Base-by-base conservation (phyloP, 2,888 invertebrate genomes). In the Diarsia mendica region DNA sequence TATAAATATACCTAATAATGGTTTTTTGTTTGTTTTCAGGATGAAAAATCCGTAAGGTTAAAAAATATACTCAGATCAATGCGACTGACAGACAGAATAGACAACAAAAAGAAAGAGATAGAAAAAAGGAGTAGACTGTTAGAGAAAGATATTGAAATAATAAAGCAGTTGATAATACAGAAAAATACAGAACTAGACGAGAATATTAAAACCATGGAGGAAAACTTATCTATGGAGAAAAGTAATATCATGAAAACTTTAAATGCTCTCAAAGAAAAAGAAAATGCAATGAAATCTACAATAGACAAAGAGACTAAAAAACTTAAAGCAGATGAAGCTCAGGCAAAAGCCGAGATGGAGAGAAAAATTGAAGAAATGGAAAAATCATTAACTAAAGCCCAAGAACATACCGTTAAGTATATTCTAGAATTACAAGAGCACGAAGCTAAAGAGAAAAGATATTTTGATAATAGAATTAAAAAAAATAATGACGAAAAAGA, bases 271-370 rank as follows among this genome's bases (percentile, higher is more conserved):
- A 71, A 67, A 20, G 15, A 67, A 28, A 68, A 9, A 67, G 70
- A 71, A 23, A 67, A 23, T 6, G 10, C 67, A 15, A 51, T 23
- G 20, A 49, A 51, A 51, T 51, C 20, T 20, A 13, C 13, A 51
- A 20, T 51, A 28, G 68, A 44, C 20, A 67, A 6, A 20, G 39
- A 51, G 13, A 71, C 23, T 18, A 23, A 68, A n/a, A 51, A 69
- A 44, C 6, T 69, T 44, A 44, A 69, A 71, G 70, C 28, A 53
- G 51, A 69, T 69, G 69, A 71, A 69, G 28, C 71, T 44, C 51
- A 15, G 20, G 28, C 8, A 4, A 44, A 71, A 69, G 20, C 33
- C 3, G 20, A 70, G 18, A 33, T 48, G 13, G 72, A 72, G 20
- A 75, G 46, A 9, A 51, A 51, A 8, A 66, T 75, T 48, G 49